These are phyloP conservation scores for Danaus plexippus DNA, from an alignment of 1,140 invertebrate species.

Conservation along the genomic window DNA sequence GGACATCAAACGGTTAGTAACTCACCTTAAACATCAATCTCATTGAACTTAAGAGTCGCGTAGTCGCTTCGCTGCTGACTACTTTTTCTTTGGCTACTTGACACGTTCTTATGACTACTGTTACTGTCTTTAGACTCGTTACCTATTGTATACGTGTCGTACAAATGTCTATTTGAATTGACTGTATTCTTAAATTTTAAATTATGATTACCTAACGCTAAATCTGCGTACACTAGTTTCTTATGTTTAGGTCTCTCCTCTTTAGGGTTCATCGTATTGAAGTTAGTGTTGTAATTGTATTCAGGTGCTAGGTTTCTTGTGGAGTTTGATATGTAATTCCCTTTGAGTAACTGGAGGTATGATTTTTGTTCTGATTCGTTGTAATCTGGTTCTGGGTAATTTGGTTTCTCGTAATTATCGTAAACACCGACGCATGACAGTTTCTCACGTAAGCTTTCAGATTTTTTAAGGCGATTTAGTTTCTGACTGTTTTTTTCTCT, in stretches of 20 bases:
- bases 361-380: conserved; percentile 66
- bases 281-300: conserved; percentile 49
- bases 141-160: conserved; percentile 65
- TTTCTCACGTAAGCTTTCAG: conserved; percentile 66
- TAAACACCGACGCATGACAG: conserved; percentile 66
- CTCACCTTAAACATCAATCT: conserved; percentile 81
- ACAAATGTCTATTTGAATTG: conserved; percentile 72
- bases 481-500: conserved; percentile 63
- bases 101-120: conserved; percentile 48
- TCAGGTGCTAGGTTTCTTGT: conserved; percentile 55
- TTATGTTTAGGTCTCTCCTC: conserved; percentile 62
- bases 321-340: conserved; percentile 66
- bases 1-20: conserved; percentile 9
- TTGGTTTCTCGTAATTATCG: conserved; percentile 58
- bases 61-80: conserved; percentile 75
- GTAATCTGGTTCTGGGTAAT: conserved; percentile 70
- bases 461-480: conserved; percentile 63
- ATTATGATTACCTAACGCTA: conserved; percentile 71
- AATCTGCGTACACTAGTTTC: conserved; percentile 69
- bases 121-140: conserved; percentile 50
- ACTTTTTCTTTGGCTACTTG: conserved; percentile 55
- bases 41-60: conserved; percentile 83
- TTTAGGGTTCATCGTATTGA: conserved; percentile 44
- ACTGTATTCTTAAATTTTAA: conserved; percentile 72
- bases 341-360: conserved; percentile 62